Conservation (phyloP, 2,888 invertebrate genomes). For the Heliconius aoede region DNA sequence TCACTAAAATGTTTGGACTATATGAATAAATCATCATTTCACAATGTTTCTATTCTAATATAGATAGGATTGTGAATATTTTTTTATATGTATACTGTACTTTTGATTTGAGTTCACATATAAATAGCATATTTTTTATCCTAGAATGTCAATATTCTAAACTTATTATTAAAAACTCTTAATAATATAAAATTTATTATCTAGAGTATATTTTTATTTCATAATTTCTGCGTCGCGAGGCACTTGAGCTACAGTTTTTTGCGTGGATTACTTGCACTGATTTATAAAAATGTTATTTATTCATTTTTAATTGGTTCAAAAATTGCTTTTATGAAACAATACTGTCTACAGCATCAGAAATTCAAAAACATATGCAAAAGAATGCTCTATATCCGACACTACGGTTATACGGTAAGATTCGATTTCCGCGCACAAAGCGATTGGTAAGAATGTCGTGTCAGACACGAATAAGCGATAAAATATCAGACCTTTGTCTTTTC, state of each 20-base stretch:
- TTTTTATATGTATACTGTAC: no score
- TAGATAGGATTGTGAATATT: no score
- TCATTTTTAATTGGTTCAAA: background rate
- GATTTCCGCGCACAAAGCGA: slow-evolving; percentile 15
- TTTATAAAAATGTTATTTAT: background rate
- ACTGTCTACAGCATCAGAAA: background rate
- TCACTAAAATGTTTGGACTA: no score
- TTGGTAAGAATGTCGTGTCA: slow-evolving; percentile 6
- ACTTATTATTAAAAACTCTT: background rate
- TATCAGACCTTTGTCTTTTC: slow-evolving; percentile 1
- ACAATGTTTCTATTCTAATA: no score
- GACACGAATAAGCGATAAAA: background rate
- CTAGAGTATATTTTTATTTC: background rate
- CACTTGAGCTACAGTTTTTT: no score
- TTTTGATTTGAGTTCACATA: no score
- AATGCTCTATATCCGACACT: slow-evolving; percentile 17
- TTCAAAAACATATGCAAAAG: background rate
- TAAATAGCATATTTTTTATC: no score
- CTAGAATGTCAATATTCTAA: no score
- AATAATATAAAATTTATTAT: background rate
- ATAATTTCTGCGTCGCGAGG: no score
- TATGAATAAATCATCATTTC: no score
- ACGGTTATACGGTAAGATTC: slow-evolving; percentile 10
- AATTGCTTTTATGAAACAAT: background rate
- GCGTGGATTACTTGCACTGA: background rate